phyloP scores from a whole-genome alignment of 2,797 vertebrate genomes.

The Manis javanica region DNA sequence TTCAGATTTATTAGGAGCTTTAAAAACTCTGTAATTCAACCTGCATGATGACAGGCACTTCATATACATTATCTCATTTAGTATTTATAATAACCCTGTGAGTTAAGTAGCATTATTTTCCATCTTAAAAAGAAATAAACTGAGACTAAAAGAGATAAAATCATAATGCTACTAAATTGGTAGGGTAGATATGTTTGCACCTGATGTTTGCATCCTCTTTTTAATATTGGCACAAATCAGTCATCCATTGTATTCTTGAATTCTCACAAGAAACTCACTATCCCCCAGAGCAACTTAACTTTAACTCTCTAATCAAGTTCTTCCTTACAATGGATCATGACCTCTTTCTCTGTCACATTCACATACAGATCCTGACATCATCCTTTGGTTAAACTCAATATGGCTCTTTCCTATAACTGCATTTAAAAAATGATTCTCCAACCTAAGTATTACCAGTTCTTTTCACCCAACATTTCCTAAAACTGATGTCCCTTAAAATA shows the following conservation, averaged over 20 bases:
- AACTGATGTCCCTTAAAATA: not conserved
- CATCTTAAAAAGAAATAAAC: not conserved
- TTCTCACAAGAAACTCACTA: not conserved
- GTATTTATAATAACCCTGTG: not conserved
- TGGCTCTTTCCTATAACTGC: not conserved
- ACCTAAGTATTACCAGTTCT: not conserved
- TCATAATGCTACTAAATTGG: not conserved
- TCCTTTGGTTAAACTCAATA: not conserved
- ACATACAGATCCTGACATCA: not conserved
- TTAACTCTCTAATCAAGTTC: not conserved
- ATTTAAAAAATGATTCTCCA: not conserved
- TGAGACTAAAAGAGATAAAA: not conserved
- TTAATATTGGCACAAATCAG: not conserved
- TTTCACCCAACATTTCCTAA: not conserved
- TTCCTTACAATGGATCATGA: not conserved
- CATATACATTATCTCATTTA: not conserved
- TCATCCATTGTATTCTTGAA: not conserved
- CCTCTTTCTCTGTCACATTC: not conserved
- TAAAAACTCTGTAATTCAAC: conserved; percentile 6
- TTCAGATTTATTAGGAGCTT: not conserved
- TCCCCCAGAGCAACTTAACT: not conserved
- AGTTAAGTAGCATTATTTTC: not conserved
- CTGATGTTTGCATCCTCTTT: not conserved
- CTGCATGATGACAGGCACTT: not conserved
- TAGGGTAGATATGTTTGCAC: not conserved